phyloP scores from a whole-genome alignment of 2,888 invertebrate genomes.

The Pammene fasciana region DNA sequence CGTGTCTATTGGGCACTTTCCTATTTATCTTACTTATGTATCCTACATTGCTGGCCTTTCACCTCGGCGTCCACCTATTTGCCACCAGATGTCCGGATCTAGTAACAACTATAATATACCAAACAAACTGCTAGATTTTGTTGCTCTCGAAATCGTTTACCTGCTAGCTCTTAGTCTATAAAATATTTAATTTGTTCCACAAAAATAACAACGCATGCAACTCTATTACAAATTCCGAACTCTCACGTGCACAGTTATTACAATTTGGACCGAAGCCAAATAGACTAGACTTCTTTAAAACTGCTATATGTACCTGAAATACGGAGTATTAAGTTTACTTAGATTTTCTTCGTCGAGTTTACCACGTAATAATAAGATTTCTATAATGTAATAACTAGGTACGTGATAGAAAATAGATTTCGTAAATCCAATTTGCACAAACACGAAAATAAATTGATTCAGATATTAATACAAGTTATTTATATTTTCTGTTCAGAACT shows the following conservation, averaged over 20 bases:
- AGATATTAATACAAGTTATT: no score
- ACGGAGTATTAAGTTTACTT: constrained; percentile 2
- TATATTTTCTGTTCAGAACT: no score
- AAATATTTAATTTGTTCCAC: constrained; percentile 1
- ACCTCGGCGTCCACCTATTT: no score
- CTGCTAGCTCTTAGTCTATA: not conserved
- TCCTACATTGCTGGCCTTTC: no score
- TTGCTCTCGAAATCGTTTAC: no score
- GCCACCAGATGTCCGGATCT: no score
- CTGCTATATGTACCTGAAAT: constrained; percentile 15
- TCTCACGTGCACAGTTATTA: constrained; percentile 30
- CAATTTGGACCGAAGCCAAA: constrained; percentile 36
- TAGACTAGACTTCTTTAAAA: constrained; percentile 23
- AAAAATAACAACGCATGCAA: constrained; percentile 14
- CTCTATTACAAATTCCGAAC: constrained; percentile 9
- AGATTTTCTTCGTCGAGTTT: constrained; percentile 9
- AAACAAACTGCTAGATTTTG: no score
- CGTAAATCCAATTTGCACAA: not conserved
- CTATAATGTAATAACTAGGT: not conserved
- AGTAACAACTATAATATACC: no score
- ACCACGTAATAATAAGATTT: not conserved
- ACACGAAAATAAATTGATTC: not conserved
- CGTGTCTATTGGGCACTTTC: no score
- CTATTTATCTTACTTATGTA: no score
- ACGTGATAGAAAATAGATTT: not conserved